These are phyloP conservation scores for Macrostomum lignano DNA, from an alignment of 1,140 invertebrate genomes.

Conservation along the genomic window DNA sequence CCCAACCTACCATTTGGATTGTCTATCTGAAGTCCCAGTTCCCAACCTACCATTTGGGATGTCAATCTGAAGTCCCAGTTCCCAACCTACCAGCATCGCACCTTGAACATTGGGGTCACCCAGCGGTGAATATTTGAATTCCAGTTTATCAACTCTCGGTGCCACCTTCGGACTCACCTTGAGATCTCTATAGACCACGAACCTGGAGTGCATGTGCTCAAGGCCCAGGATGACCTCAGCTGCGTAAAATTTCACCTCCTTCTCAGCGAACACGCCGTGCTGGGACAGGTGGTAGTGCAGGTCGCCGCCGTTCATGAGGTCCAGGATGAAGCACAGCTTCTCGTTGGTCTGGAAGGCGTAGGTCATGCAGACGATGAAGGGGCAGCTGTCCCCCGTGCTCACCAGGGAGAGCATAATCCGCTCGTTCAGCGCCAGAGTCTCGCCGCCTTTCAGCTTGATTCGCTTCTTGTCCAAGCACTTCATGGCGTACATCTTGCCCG, in stretches of 20 bases:
- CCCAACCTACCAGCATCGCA: too few relatives aligned
- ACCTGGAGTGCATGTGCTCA: constrained; percentile 95
- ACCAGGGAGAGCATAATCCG: constrained; percentile 94
- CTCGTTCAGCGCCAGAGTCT: constrained; percentile 92
- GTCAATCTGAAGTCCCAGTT: too few relatives aligned
- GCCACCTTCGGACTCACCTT: constrained; percentile 39
- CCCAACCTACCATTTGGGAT: too few relatives aligned
- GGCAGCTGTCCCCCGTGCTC: constrained; percentile 93
- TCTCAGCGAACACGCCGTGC: constrained; percentile 90
- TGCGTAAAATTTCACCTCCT: constrained; percentile 96
- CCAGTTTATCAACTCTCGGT: too few relatives aligned
- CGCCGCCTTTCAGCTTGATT: constrained; percentile 99
- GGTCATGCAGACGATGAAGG: constrained; percentile 99
- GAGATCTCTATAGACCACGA: constrained; percentile 85
- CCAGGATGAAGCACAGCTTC: constrained; percentile 94
- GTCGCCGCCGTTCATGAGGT: constrained; percentile 98
- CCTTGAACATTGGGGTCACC: too few relatives aligned
- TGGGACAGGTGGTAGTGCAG: constrained; percentile 98
- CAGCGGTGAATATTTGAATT: too few relatives aligned
- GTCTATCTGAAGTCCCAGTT: too few relatives aligned
- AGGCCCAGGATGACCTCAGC: constrained; percentile 73
- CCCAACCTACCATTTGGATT: too few relatives aligned
- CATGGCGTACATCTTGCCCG: constrained; percentile 99
- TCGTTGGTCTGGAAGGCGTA: constrained; percentile 95
- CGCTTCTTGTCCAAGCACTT: constrained; percentile 98